A percentile compares a stretch with the other conserved stretches of the same genome.
Conservation (phyloP, 1,140 invertebrate species). For the Phenacoccus solenopsis region DNA sequence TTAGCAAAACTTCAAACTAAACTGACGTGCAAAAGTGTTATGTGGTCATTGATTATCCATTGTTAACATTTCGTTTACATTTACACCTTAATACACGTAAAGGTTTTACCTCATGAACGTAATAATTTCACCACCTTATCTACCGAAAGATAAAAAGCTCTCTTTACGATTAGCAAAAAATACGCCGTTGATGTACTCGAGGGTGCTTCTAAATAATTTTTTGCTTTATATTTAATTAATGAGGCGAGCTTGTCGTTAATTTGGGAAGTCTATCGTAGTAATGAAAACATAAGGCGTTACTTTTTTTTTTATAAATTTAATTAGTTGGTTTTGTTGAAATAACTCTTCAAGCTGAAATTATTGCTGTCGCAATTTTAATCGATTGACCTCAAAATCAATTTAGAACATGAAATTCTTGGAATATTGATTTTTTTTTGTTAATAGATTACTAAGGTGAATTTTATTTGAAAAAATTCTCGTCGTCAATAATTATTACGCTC, state of each 20-base stretch:
- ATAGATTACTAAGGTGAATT: no score
- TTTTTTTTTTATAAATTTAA: no score
- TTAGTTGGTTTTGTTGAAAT: no score
- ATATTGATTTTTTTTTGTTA: no score
- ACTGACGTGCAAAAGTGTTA: constrained; percentile 1
- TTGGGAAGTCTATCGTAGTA: background rate
- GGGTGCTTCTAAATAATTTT: background rate
- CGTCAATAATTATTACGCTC: no score
- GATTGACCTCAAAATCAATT: no score
- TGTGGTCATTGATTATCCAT: constrained; percentile 1
- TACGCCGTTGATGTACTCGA: background rate
- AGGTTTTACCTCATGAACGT: background rate
- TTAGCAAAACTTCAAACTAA: background rate
- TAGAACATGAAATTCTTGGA: no score
- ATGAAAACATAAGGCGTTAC: no score
- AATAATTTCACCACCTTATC: background rate
- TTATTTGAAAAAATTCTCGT: no score
- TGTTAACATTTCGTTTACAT: constrained; percentile 2
- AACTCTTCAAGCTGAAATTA: no score
- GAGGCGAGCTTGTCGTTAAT: background rate
- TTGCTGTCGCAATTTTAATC: no score
- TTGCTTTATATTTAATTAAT: background rate
- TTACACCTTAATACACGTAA: background rate
- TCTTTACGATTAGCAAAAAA: background rate
- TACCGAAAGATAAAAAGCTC: background rate